Percentiles rank a stretch among this genome's conserved stretches.
These are phyloP conservation scores for Ranitomeya variabilis DNA, from an alignment of 2,113 vertebrate species.

Conservation along the genomic window DNA sequence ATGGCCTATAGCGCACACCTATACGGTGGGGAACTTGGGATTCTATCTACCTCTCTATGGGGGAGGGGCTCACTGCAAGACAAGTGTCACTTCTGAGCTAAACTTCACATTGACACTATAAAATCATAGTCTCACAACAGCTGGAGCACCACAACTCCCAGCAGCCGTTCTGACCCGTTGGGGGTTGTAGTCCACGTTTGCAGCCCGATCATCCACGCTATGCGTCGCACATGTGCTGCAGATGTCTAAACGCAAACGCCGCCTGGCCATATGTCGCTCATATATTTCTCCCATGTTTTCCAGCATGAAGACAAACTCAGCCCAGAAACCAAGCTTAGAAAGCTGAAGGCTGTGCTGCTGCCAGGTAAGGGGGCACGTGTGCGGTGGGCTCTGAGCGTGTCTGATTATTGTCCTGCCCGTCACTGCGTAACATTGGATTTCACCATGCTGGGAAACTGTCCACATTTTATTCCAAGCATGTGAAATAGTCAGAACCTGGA, in stretches of 20 bases:
- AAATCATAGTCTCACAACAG: neutral
- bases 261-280: neutral
- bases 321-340: conserved; percentile 85
- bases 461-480: neutral
- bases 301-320: conserved; percentile 81
- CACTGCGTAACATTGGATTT: neutral
- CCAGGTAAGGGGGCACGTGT: conserved; percentile 76
- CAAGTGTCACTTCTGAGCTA: neutral
- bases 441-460: neutral
- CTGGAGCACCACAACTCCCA: neutral
- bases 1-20: neutral
- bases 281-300: conserved; percentile 39
- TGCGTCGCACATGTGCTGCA: neutral
- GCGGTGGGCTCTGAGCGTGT: neutral
- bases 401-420: neutral
- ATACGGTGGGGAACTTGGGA: neutral
- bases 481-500: neutral
- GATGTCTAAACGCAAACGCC: neutral
- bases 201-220: neutral
- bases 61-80: neutral
- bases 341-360: conserved; percentile 88
- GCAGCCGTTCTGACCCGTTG: neutral
- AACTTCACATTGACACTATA: no score
- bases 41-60: neutral
- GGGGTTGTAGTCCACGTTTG: neutral